Evolutionary conservation across 30 jellyfish, hydroid and myxozoan genomes (phyloP).

Genomic region (Hydra vulgaris): DNA sequence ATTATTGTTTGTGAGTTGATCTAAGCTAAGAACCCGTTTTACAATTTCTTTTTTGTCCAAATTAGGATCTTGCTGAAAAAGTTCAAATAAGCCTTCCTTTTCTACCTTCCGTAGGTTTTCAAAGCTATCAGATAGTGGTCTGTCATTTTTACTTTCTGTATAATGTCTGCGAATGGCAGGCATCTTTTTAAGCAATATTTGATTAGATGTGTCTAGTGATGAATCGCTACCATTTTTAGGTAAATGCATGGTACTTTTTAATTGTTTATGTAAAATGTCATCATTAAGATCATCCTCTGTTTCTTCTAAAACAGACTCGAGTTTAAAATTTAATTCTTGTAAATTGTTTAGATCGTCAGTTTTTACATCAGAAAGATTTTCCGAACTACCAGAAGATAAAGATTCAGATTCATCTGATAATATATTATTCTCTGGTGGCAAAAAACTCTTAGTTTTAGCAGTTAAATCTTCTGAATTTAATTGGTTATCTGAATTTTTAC

Average conservation of each 20-base stretch:
- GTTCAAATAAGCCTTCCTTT: constrained; percentile 32
- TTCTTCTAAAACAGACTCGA: constrained; percentile 79
- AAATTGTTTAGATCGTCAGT: neutral
- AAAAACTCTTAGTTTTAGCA: neutral
- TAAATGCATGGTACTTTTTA: neutral
- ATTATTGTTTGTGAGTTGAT: constrained; percentile 30
- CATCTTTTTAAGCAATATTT: constrained; percentile 39
- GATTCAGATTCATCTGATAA: neutral
- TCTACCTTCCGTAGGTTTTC: constrained; percentile 74
- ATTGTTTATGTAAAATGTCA: constrained; percentile 30
- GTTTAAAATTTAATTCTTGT: constrained; percentile 14
- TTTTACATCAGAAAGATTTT: neutral
- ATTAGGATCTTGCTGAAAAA: constrained; percentile 19
- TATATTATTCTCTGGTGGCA: neutral
- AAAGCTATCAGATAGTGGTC: constrained; percentile 91
- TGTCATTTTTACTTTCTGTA: constrained; percentile 57
- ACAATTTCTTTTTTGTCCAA: constrained; percentile 28
- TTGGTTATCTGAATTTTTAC: neutral
- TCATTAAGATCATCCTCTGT: constrained; percentile 87
- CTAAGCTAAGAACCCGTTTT: constrained; percentile 61
- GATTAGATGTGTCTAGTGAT: neutral
- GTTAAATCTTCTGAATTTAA: neutral
- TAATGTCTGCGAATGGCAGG: constrained; percentile 23
- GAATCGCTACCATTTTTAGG: neutral
- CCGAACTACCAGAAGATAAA: neutral